These are phyloP conservation scores for Charaxes varanes DNA, from an alignment of 1,140 invertebrate species.

Conservation along the genomic window DNA sequence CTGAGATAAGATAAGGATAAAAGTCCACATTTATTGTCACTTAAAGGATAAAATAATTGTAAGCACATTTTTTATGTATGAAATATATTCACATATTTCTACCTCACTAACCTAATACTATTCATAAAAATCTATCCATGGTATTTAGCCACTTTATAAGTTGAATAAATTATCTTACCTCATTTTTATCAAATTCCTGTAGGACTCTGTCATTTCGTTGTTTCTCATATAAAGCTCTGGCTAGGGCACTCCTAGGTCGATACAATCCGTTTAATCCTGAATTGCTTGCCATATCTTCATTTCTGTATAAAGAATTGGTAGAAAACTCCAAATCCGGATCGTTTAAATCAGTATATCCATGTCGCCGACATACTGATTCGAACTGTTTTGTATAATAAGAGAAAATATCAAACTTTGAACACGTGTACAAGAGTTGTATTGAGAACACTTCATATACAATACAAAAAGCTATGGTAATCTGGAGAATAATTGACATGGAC, in stretches of 20 bases:
- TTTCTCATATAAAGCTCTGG: constrained; percentile 81
- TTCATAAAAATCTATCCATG: too few relatives aligned
- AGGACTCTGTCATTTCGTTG: constrained; percentile 79
- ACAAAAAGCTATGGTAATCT: constrained; percentile 11
- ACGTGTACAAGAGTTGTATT: constrained; percentile 14
- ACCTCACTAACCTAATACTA: too few relatives aligned
- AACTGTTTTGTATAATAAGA: constrained; percentile 50
- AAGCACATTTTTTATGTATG: too few relatives aligned
- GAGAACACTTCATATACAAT: constrained; percentile 13
- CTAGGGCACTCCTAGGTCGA: constrained; percentile 78
- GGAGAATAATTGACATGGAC: constrained; percentile 20
- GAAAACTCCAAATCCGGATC: constrained; percentile 7
- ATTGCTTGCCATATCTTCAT: constrained; percentile 42
- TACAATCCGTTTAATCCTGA: constrained; percentile 53
- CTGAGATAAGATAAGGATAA: too few relatives aligned
- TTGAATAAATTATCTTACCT: constrained; percentile 75
- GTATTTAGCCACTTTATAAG: too few relatives aligned
- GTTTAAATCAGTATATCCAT: constrained; percentile 35
- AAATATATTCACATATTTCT: too few relatives aligned
- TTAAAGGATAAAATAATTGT: too few relatives aligned
- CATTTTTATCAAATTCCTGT: constrained; percentile 77
- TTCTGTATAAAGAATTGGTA: not conserved
- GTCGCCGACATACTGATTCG: constrained; percentile 34
- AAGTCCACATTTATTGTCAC: too few relatives aligned
- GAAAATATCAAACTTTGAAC: constrained; percentile 31